Evolutionary conservation across 1,140 invertebrate genomes (phyloP).

Genomic region (Pygmarrhopalites habei): DNA sequence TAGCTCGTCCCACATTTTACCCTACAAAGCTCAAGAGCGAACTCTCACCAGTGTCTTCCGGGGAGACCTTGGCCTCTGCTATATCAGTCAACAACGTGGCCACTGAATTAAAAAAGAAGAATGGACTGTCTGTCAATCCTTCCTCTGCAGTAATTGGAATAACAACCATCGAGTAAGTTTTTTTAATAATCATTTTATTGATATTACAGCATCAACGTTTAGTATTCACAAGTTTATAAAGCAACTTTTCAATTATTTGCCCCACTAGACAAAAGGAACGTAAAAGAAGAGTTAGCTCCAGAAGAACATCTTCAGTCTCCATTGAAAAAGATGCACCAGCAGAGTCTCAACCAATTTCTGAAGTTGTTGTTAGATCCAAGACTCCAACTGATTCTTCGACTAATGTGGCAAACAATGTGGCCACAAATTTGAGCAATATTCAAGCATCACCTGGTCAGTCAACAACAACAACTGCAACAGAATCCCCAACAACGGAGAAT

Average conservation of each 20-base stretch:
- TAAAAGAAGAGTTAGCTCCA: constrained; percentile 27
- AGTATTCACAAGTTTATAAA: neutral
- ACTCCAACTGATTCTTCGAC: no score
- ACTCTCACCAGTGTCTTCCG: no score
- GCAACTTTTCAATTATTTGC: neutral
- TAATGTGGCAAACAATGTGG: no score
- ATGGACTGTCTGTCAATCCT: constrained; percentile 12
- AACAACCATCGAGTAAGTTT: constrained; percentile 16
- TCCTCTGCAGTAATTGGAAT: neutral
- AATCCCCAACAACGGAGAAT: no score
- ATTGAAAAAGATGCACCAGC: neutral
- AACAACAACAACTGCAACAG: no score
- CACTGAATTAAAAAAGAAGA: constrained; percentile 18
- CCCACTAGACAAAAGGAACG: constrained; percentile 25
- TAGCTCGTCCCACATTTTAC: no score
- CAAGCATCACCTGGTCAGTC: no score
- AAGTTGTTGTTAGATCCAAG: no score
- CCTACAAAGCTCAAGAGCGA: constrained; percentile 13
- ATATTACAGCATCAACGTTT: neutral
- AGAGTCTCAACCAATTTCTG: no score
- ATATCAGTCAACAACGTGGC: neutral
- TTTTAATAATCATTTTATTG: no score
- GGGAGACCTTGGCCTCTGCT: neutral
- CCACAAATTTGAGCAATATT: no score
- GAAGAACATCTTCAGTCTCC: constrained; percentile 23